Conservation (phyloP, 2,888 invertebrate genomes). For the Micropterix aruncella region DNA sequence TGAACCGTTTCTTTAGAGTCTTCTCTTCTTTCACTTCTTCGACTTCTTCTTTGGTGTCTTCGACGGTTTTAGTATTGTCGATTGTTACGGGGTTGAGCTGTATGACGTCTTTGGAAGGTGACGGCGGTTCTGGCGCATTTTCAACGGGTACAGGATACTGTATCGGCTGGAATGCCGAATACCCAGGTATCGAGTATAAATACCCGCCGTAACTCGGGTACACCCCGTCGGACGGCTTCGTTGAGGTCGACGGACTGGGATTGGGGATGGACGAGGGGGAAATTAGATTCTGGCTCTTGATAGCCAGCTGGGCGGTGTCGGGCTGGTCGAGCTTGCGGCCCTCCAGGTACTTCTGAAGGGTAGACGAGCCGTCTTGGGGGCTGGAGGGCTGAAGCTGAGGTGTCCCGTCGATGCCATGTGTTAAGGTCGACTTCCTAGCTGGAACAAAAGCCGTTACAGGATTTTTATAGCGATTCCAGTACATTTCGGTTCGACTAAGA, state of each 20-base stretch:
- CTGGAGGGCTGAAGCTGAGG: constrained; percentile 13
- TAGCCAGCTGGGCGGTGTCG: constrained; percentile 8
- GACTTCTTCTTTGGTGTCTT: background rate
- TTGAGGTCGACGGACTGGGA: constrained; percentile 29
- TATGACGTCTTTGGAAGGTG: constrained; percentile 1
- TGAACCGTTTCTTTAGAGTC: constrained; percentile 21
- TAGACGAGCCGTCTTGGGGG: constrained; percentile 10
- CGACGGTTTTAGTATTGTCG: background rate
- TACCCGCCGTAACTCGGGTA: constrained; percentile 28
- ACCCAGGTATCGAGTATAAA: constrained; percentile 31
- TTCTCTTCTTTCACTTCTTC: background rate
- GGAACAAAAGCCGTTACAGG: constrained; percentile 27
- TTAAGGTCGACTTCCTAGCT: constrained; percentile 47
- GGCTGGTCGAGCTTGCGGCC: constrained; percentile 8
- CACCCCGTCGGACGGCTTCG: constrained; percentile 22
- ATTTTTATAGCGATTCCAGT: too few species aligned
- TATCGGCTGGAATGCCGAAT: constrained; percentile 33
- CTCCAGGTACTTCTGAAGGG: constrained; percentile 10
- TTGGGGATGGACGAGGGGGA: constrained; percentile 36
- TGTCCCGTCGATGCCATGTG: constrained; percentile 19
- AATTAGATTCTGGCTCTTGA: constrained; percentile 28
- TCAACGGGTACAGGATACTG: constrained; percentile 17
- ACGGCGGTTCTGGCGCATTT: background rate
- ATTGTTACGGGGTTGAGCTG: too few species aligned
- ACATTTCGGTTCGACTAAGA: too few species aligned